Base-by-base conservation (phyloP, 2,113 vertebrate genomes). In the Solea senegalensis region DNA sequence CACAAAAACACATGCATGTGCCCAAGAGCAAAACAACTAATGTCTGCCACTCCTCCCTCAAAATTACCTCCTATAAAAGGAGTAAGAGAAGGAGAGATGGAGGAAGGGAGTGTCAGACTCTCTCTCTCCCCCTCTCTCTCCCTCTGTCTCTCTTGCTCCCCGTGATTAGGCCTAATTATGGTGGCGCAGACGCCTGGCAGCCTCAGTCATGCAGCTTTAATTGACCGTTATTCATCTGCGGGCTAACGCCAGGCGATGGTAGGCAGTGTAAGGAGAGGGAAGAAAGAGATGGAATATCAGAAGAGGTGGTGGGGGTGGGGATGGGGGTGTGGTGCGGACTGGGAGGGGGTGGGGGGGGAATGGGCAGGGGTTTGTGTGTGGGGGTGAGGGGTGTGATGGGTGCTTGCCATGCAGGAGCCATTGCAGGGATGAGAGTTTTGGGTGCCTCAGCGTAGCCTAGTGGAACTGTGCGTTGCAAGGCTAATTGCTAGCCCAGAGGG, bases 141-240 rank as follows among this genome's bases (percentile, higher is more conserved):
- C 39, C 66, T 57, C 79, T 55, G 12, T 62, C 73, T 84, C 89
- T 78, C 78, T 85, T 70, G 39, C 94, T 92, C 86, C 90, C 94
- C 94, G 77, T 96, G 95, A 97, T 97, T 96, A 96, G 94, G 91
- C 95, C 96, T 97, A 96, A 97, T 97, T 96, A 96, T 94, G 88
- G 95, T 95, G 94, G 93, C 94, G 90, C 94, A 94, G 94, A 93
- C 95, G 91, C 95, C 95, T 94, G 94, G 92, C 92, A 87, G 93
- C 94, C 93, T 90, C 93, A 91, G 92, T 92, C 94, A 92, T 86
- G 90, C 92, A 91, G 91, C 94, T 96, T 94, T 96, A 96, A 95
- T 96, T 95, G 95, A 93, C 93, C 94, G 92, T 95, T 95, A 91
- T 95, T 96, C 96, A 96, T 97, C 94, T 91, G 92, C 90, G 86